Evolutionary conservation across 2,888 invertebrate genomes (phyloP), one percentile per base, ranked within the genome.

Genomic region (Acholoe squamosa): DNA sequence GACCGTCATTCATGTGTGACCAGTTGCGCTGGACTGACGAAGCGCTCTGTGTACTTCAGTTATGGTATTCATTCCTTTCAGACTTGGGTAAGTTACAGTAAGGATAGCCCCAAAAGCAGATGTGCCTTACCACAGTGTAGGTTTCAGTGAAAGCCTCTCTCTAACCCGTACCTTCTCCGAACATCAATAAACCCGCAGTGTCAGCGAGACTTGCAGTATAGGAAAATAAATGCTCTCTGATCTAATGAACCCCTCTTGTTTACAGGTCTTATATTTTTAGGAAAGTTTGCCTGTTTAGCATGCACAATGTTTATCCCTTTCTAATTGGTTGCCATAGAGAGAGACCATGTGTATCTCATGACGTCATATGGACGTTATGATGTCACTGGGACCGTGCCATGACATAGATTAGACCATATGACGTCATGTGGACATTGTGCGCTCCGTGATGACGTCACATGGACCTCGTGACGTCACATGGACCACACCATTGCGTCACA

Each of bases 181-280:
- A 80, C 80, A 16, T 80, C 80, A 80, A 34, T 80, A 80, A 80
- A 80, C 80, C 80, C 80, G 80, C 80, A 80, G 80, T 80, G 80
- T 80, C 80, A 33, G 71, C n/a, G 28, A n/a, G 61, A 61, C 61
- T 61, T 61, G 14, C 16, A 3, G 1, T 10, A 43, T 80, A 80
- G 34, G 80, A 80, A 80, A 80, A 80, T 80, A 80, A 43, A 43
- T 80, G 80, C 80, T 80, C 43, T 80, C 80, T 80, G 80, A 34
- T 80, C 80, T 80, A 80, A 14, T 80, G n/a, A 33, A 34, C 80
- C 80, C 7, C 33, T 34, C n/a, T n/a, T n/a, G 5, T 34, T 80
- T 80, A 14, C 31, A 80, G 80, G 31, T 34, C 34, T 43, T 22
- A 0, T n/a, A n/a, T n/a, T n/a, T n/a, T 10, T 22, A 43, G 33